Base-by-base conservation (phyloP, 2,113 vertebrate genomes). In the Ancistrus triradiatus region DNA sequence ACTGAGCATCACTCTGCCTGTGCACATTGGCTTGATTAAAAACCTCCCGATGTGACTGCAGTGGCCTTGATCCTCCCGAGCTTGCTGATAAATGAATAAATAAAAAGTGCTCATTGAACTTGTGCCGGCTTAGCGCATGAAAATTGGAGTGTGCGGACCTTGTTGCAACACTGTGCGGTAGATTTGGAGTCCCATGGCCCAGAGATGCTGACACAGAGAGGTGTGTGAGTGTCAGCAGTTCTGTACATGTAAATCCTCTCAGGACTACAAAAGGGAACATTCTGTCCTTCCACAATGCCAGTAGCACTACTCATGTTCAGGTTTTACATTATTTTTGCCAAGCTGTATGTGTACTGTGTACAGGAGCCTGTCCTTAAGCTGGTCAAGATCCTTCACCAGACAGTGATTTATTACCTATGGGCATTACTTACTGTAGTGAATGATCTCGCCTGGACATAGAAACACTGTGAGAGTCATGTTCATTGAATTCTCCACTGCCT, bases 1-100 rank as follows among this genome's bases (percentile, higher is more conserved):
- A 48, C 62, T 77, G 76, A 75, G 70, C 78, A 83, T 80, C 73
- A 81, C 73, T 82, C 77, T 72, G 53, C 70, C 48, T 65, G 50
- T 75, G 67, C 72, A 78, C 38, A 40, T 52, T 75, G 72, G 66
- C 72, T 80, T 80, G 81, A 86, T 82, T 79, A 81, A 85, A 76
- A 80, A 74, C 49, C 15, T 27, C 75, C 73, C 77, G 76, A 59
- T 25, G 48, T 72, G 68, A 76, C 78, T 75, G 74, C 69, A 63
- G 31, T 73, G 80, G 78, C 80, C 73, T 64, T 62, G 65, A 77
- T 80, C 66, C 78, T 78, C 21, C 47, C 0, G 57, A 72, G 73
- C 42, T 63, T 52, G 38, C 73, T 56, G 50, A 76, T 79, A 73
- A 84, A 83, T 80, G 59, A 81, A 82, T 79, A 55, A 80, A 82